Evolutionary conservation across 2,113 vertebrate species (phyloP).

Genomic region (Oncorhynchus gorbuscha): DNA sequence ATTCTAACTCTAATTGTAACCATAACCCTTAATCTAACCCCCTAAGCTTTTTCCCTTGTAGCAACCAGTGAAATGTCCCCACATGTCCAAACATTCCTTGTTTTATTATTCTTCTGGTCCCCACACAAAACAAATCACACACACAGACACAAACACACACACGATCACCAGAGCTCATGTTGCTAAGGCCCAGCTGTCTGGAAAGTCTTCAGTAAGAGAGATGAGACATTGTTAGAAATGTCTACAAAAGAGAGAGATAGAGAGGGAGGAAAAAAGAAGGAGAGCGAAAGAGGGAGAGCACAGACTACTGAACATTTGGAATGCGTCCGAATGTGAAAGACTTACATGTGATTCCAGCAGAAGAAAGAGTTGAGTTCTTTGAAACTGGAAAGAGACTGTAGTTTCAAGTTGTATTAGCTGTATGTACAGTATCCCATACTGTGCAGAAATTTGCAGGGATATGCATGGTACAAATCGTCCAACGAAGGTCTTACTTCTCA

Average conservation of each 20-base stretch:
- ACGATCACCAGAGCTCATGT: constrained; percentile 55
- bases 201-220: constrained; percentile 53
- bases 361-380: not conserved
- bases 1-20: no score
- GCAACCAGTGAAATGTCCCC: no score
- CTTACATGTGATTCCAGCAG: not conserved
- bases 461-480: no score
- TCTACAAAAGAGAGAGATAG: constrained; percentile 49
- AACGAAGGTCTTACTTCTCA: no score
- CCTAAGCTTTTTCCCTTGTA: no score
- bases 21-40: no score
- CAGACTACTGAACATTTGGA: no score
- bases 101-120: no score
- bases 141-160: constrained; percentile 29
- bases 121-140: not conserved
- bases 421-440: no score
- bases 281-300: not conserved
- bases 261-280: constrained; percentile 25
- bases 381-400: not conserved
- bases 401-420: not conserved
- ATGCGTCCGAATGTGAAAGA: no score
- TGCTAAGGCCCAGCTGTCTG: constrained; percentile 68
- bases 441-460: no score
- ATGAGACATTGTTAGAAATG: constrained; percentile 69
- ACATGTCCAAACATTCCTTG: no score